phyloP scores from a whole-genome alignment of 2,113 vertebrate genomes.

The Urocitellus parryii region DNA sequence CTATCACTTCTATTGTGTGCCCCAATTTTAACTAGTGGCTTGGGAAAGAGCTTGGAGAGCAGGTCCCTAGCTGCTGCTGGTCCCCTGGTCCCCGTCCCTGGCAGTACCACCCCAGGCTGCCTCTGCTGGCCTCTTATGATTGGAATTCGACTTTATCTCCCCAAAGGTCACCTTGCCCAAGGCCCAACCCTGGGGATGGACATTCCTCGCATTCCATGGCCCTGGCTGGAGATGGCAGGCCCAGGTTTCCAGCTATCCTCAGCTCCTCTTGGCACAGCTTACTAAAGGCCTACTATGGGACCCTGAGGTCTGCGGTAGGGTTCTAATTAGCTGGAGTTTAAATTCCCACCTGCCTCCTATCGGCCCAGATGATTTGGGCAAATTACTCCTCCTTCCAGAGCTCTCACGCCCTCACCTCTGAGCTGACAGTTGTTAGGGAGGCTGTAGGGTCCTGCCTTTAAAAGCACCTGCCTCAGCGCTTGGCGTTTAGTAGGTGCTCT shows the following conservation, averaged over 20 bases:
- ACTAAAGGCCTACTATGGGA: background rate
- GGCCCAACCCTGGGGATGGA: slow-evolving; percentile 59
- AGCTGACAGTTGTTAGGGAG: background rate
- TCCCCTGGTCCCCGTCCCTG: background rate
- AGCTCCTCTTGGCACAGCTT: background rate
- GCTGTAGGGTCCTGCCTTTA: background rate
- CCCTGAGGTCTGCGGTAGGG: background rate
- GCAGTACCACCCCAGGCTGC: slow-evolving; percentile 59
- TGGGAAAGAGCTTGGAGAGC: background rate
- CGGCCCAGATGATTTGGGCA: background rate
- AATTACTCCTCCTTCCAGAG: background rate
- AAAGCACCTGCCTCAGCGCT: background rate
- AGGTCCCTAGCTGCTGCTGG: background rate
- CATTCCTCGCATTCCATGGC: slow-evolving; percentile 78
- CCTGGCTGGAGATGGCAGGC: slow-evolving; percentile 18
- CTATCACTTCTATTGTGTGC: background rate
- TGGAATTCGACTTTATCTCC: slow-evolving; percentile 80
- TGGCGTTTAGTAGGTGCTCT: background rate
- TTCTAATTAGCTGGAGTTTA: background rate
- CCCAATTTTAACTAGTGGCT: background rate
- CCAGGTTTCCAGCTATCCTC: slow-evolving; percentile 25
- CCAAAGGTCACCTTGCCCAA: slow-evolving; percentile 77
- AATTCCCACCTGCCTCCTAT: background rate
- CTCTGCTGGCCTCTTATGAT: background rate
- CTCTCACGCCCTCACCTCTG: background rate